phyloP scores from a whole-genome alignment of 2,113 vertebrate species.

The Mormyrus iriodes region DNA sequence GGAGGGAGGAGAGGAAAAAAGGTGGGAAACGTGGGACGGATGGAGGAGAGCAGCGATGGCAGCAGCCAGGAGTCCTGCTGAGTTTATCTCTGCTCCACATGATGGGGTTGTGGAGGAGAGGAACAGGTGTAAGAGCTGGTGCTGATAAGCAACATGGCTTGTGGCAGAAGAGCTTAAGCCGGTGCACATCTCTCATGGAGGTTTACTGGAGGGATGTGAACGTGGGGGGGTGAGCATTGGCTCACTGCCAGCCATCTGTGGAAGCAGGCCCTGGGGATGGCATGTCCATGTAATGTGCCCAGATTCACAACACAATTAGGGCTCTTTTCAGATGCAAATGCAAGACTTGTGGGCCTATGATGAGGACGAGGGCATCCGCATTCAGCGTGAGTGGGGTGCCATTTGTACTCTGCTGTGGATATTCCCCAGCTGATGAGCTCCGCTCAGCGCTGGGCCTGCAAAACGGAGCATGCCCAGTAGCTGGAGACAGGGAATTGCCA shows the following conservation, averaged over 20 bases:
- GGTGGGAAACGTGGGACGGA: not conserved
- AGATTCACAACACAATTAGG: slow-evolving; percentile 22
- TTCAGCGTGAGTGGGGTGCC: not conserved
- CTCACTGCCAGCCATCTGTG: slow-evolving; percentile 24
- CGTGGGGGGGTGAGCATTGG: not conserved
- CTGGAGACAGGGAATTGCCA: not conserved
- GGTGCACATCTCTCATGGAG: not conserved
- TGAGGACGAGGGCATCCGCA: slow-evolving; percentile 7
- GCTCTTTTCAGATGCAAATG: slow-evolving; percentile 24
- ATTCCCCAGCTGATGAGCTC: not conserved
- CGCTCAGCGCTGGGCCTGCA: not conserved
- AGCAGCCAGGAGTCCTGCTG: not conserved
- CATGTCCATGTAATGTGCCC: slow-evolving; percentile 4
- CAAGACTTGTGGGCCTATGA: not conserved
- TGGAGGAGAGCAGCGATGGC: not conserved
- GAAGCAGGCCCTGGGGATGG: slow-evolving; percentile 8
- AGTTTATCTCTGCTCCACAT: not conserved
- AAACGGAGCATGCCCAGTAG: not conserved
- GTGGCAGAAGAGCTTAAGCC: not conserved
- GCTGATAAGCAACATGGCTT: slow-evolving; percentile 23
- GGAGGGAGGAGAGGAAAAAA: not conserved
- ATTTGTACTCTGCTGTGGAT: slow-evolving; percentile 9
- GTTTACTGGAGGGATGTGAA: not conserved
- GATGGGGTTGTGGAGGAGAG: slow-evolving; percentile 3
- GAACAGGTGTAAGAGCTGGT: slow-evolving; percentile 25